These are phyloP conservation scores for Burhinus bistriatus DNA, from an alignment of 2,113 vertebrate species.

Conservation along the genomic window DNA sequence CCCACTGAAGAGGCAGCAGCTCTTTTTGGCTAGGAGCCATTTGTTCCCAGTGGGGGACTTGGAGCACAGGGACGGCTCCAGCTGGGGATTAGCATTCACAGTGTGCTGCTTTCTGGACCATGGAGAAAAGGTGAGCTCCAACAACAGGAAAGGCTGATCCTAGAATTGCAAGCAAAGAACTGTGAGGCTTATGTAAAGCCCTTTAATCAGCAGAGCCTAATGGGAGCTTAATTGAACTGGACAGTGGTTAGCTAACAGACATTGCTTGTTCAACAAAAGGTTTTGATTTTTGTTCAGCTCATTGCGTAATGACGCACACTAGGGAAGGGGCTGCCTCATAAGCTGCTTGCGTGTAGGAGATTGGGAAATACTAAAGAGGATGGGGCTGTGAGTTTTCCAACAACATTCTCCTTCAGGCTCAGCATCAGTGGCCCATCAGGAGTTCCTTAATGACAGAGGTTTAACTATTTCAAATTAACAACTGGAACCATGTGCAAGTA, in stretches of 20 bases:
- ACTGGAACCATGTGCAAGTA: accelerated
- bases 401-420: neutral
- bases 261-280: neutral
- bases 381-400: neutral
- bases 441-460: neutral
- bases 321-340: neutral
- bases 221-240: neutral
- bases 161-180: neutral
- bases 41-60: neutral
- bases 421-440: neutral
- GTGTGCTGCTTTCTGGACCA: neutral
- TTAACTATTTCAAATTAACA: neutral
- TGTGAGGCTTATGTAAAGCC: neutral
- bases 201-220: neutral
- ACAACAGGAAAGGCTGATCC: neutral
- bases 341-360: neutral
- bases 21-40: neutral
- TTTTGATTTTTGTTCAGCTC: neutral
- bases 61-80: neutral
- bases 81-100: neutral
- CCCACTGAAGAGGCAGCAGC: neutral
- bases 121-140: neutral
- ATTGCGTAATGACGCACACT: accelerated
- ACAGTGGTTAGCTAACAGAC: neutral
- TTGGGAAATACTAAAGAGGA: neutral